Evolutionary conservation across 2,797 vertebrate species (phyloP).

Genomic region (Margarornis squamiger): DNA sequence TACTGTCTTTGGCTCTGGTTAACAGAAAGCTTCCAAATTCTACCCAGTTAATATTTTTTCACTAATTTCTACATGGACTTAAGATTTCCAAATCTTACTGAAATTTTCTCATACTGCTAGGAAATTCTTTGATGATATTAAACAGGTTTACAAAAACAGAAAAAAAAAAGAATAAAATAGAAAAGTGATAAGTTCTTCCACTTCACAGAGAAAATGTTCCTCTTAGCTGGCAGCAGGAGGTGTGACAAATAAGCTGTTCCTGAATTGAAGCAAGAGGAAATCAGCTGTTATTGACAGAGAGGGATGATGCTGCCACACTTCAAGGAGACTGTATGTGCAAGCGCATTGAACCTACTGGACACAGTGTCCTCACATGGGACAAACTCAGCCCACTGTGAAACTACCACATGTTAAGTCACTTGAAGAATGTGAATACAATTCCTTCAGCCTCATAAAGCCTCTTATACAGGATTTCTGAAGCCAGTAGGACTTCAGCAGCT

Average conservation of each 20-base stretch:
- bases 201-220: neutral
- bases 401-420: neutral
- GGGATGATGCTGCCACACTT: neutral
- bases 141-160: neutral
- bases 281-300: conserved; percentile 39
- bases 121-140: neutral
- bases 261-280: conserved; percentile 1
- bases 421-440: neutral
- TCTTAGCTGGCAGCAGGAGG: neutral
- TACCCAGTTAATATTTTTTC: neutral
- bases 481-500: neutral
- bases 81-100: neutral
- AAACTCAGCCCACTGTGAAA: neutral
- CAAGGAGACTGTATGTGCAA: neutral
- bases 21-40: neutral
- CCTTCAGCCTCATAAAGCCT: neutral
- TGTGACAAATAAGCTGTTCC: conserved; percentile 8
- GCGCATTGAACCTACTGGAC: neutral
- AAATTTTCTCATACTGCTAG: neutral
- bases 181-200: neutral
- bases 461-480: neutral
- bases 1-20: neutral
- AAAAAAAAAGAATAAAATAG: neutral
- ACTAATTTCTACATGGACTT: neutral
- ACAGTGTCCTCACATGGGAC: neutral